These are phyloP conservation scores for Heliconius sara DNA, from an alignment of 2,888 invertebrate genomes.

Conservation along the genomic window DNA sequence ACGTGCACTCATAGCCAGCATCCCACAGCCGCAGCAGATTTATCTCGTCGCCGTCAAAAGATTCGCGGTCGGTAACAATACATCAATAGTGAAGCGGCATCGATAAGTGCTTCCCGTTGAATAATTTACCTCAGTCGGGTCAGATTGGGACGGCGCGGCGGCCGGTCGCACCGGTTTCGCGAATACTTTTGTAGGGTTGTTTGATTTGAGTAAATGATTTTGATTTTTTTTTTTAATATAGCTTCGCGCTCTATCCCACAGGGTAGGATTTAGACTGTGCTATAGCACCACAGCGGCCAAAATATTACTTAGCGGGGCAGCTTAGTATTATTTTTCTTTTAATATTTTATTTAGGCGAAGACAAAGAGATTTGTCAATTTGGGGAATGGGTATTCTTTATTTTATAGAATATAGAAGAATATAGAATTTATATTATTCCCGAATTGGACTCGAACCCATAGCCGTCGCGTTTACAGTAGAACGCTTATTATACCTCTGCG, in stretches of 20 bases:
- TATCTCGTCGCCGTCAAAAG: constrained; percentile 45
- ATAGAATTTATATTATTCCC: too few relatives aligned
- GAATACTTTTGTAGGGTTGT: constrained; percentile 46
- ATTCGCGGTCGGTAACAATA: constrained; percentile 65
- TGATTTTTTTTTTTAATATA: not conserved
- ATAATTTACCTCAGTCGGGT: constrained; percentile 60
- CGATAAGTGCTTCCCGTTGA: constrained; percentile 69
- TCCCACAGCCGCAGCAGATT: constrained; percentile 31
- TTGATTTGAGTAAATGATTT: constrained; percentile 8
- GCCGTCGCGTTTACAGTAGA: too few relatives aligned
- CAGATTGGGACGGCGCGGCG: constrained; percentile 52
- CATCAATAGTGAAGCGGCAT: constrained; percentile 67
- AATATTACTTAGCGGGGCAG: too few relatives aligned
- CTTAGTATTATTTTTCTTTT: too few relatives aligned
- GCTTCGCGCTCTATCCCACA: not conserved
- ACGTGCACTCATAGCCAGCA: constrained; percentile 1
- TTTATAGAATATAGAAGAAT: too few relatives aligned
- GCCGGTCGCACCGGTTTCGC: constrained; percentile 56
- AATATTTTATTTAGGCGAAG: too few relatives aligned
- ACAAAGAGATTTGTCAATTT: too few relatives aligned
- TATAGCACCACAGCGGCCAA: too few relatives aligned
- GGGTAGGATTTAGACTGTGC: not conserved
- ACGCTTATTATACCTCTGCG: too few relatives aligned
- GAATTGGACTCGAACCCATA: too few relatives aligned
- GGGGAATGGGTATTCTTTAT: too few relatives aligned